These are phyloP conservation scores for Myrmecobius fasciatus DNA, from an alignment of 2,113 vertebrate genomes.

Conservation along the genomic window DNA sequence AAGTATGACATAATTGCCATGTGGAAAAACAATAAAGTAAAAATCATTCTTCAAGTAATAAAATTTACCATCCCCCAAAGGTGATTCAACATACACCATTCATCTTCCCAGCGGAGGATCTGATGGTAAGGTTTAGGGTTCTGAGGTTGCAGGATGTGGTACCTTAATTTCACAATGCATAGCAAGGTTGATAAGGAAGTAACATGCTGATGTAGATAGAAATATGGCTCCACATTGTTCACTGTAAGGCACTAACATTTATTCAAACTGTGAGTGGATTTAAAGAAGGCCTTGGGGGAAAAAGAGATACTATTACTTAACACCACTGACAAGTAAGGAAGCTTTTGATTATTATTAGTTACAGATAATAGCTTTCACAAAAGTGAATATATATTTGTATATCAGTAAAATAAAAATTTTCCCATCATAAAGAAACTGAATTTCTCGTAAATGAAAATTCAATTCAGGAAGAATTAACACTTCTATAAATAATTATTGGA, in stretches of 20 bases:
- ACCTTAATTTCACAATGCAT: background rate
- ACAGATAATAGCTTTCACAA: background rate
- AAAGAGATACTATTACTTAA: background rate
- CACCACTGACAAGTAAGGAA: background rate
- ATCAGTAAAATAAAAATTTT: background rate
- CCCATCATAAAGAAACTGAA: background rate
- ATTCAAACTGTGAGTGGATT: background rate
- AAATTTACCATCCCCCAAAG: background rate
- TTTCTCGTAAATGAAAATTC: background rate
- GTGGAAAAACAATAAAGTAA: slow-evolving; percentile 18
- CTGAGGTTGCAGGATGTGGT: background rate
- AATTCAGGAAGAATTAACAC: background rate
- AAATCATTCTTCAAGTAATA: slow-evolving; percentile 6
- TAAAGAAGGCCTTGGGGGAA: background rate
- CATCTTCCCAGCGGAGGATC: too few species aligned
- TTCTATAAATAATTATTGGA: background rate
- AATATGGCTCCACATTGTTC: background rate
- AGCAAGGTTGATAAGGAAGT: background rate
- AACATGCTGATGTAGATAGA: background rate
- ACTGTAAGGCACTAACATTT: background rate
- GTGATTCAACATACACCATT: background rate
- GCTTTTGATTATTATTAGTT: background rate
- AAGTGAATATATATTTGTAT: background rate
- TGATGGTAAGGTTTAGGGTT: background rate
- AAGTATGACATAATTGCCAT: background rate